Evolutionary conservation across 2,888 invertebrate genomes (phyloP), one percentile per base, ranked within the genome.

Genomic region (Noctua fimbriata): DNA sequence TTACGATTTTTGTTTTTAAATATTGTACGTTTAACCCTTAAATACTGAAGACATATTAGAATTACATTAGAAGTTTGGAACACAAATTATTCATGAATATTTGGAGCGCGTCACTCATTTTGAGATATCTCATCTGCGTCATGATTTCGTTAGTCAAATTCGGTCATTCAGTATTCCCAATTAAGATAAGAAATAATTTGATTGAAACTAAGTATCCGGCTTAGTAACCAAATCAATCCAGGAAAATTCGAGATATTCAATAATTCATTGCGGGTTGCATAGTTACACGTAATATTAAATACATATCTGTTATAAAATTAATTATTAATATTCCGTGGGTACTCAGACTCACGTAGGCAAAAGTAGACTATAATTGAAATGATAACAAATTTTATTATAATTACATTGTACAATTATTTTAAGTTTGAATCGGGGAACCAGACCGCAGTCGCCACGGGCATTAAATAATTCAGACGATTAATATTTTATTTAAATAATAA

Each of bases 221-320:
- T 47, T 82, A 58, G 72, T 21, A 82, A 82, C 82, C 9, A 58
- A 77, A 72, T 49, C 32, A 58, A 47, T 73, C 67, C 41, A 82
- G 83, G 82, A 82, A 72, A 82, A 82, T 58, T 66, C 28, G 16
- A 21, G 12, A 60, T 47, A 71, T 81, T 66, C 18, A 66, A 63
- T 47, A 55, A 70, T 69, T 49, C 0, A 44, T 44, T 69, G 1
- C n/a, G 21, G 49, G 24, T 28, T 66, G 5, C 21, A 58, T 18
- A 18, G 28, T 0, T 36, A 63, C n/a, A 67, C 66, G 41, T 66
- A n/a, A 9, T 24, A 24, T 41, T 5, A 65, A 69, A 24, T 63
- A 52, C 14, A 58, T 75, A 81, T 58, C 47, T 0, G 10, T 36
- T 47, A 41, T 66, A 52, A 70, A 52, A 58, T 81, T 66, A 60